These are phyloP conservation scores for Lordiphosa clarofinis DNA, from an alignment of 1,140 invertebrate genomes.

Conservation along the genomic window DNA sequence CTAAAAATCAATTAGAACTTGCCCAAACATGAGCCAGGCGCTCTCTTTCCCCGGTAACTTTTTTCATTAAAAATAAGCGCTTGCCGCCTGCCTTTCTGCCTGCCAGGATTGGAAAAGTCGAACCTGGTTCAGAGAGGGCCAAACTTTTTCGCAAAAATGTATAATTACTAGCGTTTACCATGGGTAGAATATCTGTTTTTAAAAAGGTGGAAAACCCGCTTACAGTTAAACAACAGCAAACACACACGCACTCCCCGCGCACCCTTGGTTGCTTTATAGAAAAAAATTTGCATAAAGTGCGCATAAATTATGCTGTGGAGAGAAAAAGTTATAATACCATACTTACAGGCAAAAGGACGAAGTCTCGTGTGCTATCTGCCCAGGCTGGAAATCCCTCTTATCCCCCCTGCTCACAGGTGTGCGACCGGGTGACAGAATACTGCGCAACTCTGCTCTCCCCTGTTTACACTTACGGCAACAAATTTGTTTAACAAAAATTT, in stretches of 20 bases:
- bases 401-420: conserved; percentile 47
- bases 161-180: conserved; percentile 52
- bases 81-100: too few relatives aligned
- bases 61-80: conserved; percentile 57
- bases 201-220: conserved; percentile 41
- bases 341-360: conserved; percentile 37
- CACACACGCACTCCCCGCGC: conserved; percentile 20
- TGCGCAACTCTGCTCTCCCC: conserved; percentile 28
- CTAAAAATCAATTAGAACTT: conserved; percentile 59
- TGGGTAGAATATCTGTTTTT: conserved; percentile 45
- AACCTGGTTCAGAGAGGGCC: conserved; percentile 19
- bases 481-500: conserved; percentile 55
- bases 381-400: not conserved
- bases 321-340: conserved; percentile 58
- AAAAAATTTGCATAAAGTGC: conserved; percentile 60
- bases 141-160: conserved; percentile 45
- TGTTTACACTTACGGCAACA: conserved; percentile 44
- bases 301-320: conserved; percentile 50
- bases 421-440: conserved; percentile 45
- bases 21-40: conserved; percentile 17
- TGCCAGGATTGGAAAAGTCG: conserved; percentile 28
- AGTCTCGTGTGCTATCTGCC: conserved; percentile 13
- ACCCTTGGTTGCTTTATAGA: too few relatives aligned
- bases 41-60: conserved; percentile 15
- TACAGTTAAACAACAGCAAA: conserved; percentile 28